These are phyloP conservation scores for Campopleginae sp. DNA, from an alignment of 2,888 invertebrate species.

Conservation along the genomic window DNA sequence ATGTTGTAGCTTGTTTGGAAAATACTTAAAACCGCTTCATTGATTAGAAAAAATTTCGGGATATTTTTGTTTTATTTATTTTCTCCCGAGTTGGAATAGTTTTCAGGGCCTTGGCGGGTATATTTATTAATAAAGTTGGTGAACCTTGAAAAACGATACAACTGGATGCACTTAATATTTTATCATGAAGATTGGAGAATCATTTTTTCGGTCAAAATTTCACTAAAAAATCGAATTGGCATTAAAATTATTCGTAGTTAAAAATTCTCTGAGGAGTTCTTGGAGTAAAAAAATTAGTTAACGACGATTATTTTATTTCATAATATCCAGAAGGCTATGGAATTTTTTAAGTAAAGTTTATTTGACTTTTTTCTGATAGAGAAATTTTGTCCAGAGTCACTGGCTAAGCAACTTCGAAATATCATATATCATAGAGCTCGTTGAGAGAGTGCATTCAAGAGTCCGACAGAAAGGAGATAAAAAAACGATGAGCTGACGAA, in stretches of 20 bases:
- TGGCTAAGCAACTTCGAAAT: neutral
- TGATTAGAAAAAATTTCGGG: neutral
- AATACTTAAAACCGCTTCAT: neutral
- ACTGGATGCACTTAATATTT: neutral
- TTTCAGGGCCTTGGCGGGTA: neutral
- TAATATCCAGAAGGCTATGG: neutral
- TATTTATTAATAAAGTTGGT: neutral
- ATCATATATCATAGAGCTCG: constrained; percentile 3
- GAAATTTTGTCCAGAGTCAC: neutral
- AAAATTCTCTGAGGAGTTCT: neutral
- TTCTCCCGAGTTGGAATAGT: neutral
- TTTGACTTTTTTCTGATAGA: neutral
- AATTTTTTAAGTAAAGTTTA: neutral
- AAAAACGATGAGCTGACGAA: constrained; percentile 2
- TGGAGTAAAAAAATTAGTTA: neutral
- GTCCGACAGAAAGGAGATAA: constrained; percentile 20
- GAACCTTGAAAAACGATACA: neutral
- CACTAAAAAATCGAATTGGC: neutral
- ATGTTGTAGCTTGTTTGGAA: neutral
- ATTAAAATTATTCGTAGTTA: neutral
- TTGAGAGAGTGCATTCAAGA: constrained; percentile 30
- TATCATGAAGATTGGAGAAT: neutral
- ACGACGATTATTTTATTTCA: neutral
- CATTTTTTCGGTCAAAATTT: neutral
- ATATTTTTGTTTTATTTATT: neutral